phyloP scores from a whole-genome alignment of 92 coral and sea anemone species.

The Umimayanthus kanabou region DNA sequence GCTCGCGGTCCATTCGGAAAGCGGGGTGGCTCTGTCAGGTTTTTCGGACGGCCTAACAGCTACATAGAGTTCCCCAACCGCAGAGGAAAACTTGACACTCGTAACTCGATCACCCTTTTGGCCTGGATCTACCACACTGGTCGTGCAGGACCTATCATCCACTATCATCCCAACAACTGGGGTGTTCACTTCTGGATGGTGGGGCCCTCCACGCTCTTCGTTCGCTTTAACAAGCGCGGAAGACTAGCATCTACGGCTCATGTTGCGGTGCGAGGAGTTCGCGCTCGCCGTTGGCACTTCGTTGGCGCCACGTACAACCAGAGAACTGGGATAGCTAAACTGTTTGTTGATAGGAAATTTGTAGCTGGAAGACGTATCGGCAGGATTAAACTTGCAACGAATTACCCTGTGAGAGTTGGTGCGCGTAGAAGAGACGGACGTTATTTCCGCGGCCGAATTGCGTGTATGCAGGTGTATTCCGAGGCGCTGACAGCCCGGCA shows the following conservation, averaged over 20 bases:
- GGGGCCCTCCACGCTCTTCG: slow-evolving; percentile 48
- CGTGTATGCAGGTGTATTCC: slow-evolving; percentile 79
- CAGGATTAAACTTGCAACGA: slow-evolving; percentile 68
- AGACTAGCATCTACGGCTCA: slow-evolving; percentile 55
- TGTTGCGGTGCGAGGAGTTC: slow-evolving; percentile 42
- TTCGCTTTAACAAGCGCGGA: slow-evolving; percentile 59
- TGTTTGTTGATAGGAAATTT: slow-evolving; percentile 63
- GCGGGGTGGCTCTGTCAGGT: slow-evolving; percentile 64
- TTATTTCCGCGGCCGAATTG: slow-evolving; percentile 74
- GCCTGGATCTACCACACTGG: slow-evolving; percentile 70
- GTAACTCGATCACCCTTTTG: slow-evolving; percentile 69
- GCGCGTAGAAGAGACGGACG: slow-evolving; percentile 64
- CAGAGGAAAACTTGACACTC: slow-evolving; percentile 60
- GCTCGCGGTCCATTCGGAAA: slow-evolving; percentile 76
- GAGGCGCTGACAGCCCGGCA: slow-evolving; percentile 66
- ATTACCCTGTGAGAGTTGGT: slow-evolving; percentile 74
- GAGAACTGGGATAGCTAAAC: slow-evolving; percentile 71
- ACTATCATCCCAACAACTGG: slow-evolving; percentile 67
- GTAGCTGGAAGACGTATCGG: slow-evolving; percentile 63
- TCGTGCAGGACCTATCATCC: slow-evolving; percentile 68
- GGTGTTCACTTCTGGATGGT: slow-evolving; percentile 86
- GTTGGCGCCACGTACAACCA: slow-evolving; percentile 75
- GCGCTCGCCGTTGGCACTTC: slow-evolving; percentile 70
- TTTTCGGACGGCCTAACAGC: slow-evolving; percentile 66
- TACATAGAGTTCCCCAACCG: slow-evolving; percentile 64